A percentile compares a stretch with the other conserved stretches of the same genome.
Conservation (phyloP, 64 coral and sea anemone species). For the Dendronephthya gigantea region DNA sequence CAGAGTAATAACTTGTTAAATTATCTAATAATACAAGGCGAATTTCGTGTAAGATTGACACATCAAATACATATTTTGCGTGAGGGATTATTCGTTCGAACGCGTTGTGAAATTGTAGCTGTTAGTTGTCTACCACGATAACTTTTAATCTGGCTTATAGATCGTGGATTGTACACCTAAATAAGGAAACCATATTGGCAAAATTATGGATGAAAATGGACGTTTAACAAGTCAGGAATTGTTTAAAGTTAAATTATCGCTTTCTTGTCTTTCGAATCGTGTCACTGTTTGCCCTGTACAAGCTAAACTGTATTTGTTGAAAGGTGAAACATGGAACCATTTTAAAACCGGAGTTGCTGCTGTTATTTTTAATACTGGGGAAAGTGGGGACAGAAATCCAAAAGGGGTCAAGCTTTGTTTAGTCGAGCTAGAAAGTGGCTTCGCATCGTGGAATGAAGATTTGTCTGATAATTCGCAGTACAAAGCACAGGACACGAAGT, state of each 20-base stretch:
- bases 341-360: conserved; percentile 76
- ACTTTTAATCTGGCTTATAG: neutral
- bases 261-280: conserved; percentile 88
- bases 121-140: neutral
- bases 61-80: neutral
- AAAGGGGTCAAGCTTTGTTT: conserved; percentile 65
- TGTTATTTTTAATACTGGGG: conserved; percentile 67
- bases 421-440: conserved; percentile 75
- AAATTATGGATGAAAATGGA: conserved; percentile 46
- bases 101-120: neutral
- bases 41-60: neutral
- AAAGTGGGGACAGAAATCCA: conserved; percentile 81
- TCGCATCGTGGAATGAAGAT: conserved; percentile 78
- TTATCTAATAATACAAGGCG: neutral
- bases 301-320: conserved; percentile 68
- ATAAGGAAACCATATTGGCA: neutral
- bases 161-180: neutral
- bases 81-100: neutral
- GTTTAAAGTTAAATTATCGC: conserved; percentile 89
- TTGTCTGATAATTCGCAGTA: conserved; percentile 75
- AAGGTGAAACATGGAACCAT: conserved; percentile 65
- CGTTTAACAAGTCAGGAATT: conserved; percentile 75
- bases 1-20: neutral
- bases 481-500: conserved; percentile 79
- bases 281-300: conserved; percentile 69